Evolutionary conservation across 2,888 invertebrate genomes (phyloP).

Genomic region (Dyspetes luteomarginatus): DNA sequence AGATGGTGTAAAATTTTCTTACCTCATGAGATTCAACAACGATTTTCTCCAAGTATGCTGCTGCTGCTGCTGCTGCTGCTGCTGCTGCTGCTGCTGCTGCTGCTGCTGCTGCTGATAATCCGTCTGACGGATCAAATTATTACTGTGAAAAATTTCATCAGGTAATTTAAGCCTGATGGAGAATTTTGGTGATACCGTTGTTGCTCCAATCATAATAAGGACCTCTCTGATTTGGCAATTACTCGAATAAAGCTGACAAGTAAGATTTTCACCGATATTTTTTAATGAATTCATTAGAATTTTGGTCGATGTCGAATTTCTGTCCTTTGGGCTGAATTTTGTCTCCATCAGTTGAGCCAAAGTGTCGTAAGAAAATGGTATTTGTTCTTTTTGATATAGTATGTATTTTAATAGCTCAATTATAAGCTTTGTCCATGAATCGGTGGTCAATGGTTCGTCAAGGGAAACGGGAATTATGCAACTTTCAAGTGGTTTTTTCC

Average conservation of each 20-base stretch:
- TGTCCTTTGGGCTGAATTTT: slow-evolving; percentile 74
- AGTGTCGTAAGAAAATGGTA: slow-evolving; percentile 82
- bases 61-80: no score
- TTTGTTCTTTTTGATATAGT: slow-evolving; percentile 83
- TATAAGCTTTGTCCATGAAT: slow-evolving; percentile 80
- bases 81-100: no score
- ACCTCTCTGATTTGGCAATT: slow-evolving; percentile 79
- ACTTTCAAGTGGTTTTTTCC: slow-evolving; percentile 69
- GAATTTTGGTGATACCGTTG: slow-evolving; percentile 80
- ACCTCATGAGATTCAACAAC: slow-evolving; percentile 81
- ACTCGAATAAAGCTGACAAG: slow-evolving; percentile 73
- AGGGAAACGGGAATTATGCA: slow-evolving; percentile 77
- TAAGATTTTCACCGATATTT: slow-evolving; percentile 75
- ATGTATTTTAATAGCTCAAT: slow-evolving; percentile 82
- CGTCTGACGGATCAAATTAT: slow-evolving; percentile 75
- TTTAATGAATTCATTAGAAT: slow-evolving; percentile 71
- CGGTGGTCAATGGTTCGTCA: slow-evolving; percentile 81
- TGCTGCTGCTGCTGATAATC: no score
- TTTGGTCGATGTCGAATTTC: slow-evolving; percentile 73
- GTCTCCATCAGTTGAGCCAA: slow-evolving; percentile 75
- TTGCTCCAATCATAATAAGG: slow-evolving; percentile 80
- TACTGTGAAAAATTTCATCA: slow-evolving; percentile 74
- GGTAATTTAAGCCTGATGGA: slow-evolving; percentile 78
- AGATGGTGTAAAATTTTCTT: slow-evolving; percentile 8
- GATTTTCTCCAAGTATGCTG: slow-evolving; percentile 81